Base-by-base conservation (phyloP, 1,140 invertebrate species). In the Dreissena rostriformis region DNA sequence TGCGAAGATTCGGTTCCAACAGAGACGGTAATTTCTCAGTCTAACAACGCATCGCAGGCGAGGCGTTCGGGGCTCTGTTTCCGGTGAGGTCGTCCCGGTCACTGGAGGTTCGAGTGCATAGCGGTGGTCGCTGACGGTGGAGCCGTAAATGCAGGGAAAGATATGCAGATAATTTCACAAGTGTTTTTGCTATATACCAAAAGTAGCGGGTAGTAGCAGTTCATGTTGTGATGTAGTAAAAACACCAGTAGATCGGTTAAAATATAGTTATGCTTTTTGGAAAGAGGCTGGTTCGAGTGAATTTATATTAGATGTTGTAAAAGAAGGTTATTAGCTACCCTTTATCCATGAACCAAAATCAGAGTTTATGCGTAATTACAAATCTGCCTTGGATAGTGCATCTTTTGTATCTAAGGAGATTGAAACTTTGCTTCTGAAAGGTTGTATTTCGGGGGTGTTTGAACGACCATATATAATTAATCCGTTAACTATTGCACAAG, bases 401-500 rank as follows among this genome's bases (percentile, higher is more conserved):
- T 12, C 19, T 12, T 67, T 67, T 67, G 66, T 67, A 14, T 15
- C 66, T 14, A 67, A 22, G 12, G 66, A 67, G 24, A 67, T 67
- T 22, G 26, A 67, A 28, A 14, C 12, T 67, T 28, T n/a, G n/a
- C n/a, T 67, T 67, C 11, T 14, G 24, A 67, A 67, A 24, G 66
- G 66, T 22, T 67, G 66, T 67, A 24, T 67, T n/a, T 67, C 11
- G 11, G 66, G 24, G 26, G 66, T 67, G 14, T 12, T 12, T 28
- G 26, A n/a, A 22, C 19, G 11, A 14, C 57, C 74, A n/a, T 63
- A 19, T 29, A 63, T 77, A 7, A 63, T 77, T 19, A 77, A 77
- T 65, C 74, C 74, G 28, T 67, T 77, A 49, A 77, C 74, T 15
- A 63, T 77, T 8, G 24, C 74, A 6, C n/a, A 15, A 5, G 52